Base-by-base conservation (phyloP, 2,797 vertebrate species). In the Onychomys torridus region DNA sequence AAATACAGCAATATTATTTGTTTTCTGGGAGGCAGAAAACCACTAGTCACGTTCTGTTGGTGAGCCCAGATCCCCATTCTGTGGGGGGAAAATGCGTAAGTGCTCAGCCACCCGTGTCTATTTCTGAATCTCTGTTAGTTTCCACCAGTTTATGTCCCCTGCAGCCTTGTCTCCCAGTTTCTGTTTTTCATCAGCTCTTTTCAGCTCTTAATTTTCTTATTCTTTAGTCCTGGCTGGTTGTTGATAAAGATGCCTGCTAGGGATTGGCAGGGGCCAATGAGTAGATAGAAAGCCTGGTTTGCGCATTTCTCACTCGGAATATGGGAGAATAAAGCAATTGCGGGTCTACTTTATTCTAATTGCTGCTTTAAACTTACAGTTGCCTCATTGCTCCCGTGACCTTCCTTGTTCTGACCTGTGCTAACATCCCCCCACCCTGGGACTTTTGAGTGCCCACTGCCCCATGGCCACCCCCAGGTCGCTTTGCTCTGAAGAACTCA, bases 381-480 rank as follows among this genome's bases (percentile, higher is more conserved):
- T 52, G 85, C 79, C 8, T 5, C 91, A 86, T 94, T 91, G 67
- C 91, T 79, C 37, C 67, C 29, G 34, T 82, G 63, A 9, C 2
- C 43, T 61, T 90, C 93, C 83, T 37, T 71, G 81, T 90, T 94
- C 65, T 49, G 59, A 37, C 69, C 52, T 9, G 23, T 10, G 85
- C 76, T 88, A 81, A 67, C 52, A n/a, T 76, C 61, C 84, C 46
- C 8, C 49, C 27, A 27, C 10, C 46, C 32, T 91, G 73, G 93
- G 96, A 97, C 96, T 59, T 92, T 94, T 73, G 97, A 95, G 87
- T 91, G 86, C 95, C 94, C 77, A 71, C 21, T 32, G 5, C 71
- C 89, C 61, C 23, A 61, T 85, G 82, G 78, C 75, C 82, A 32
- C 73, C 90, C 90, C 92, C 69, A 75, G n/a, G 59, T 82, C 37